These are phyloP conservation scores for Sinhomidia bicolor DNA, from an alignment of 2,888 invertebrate genomes.

Conservation along the genomic window DNA sequence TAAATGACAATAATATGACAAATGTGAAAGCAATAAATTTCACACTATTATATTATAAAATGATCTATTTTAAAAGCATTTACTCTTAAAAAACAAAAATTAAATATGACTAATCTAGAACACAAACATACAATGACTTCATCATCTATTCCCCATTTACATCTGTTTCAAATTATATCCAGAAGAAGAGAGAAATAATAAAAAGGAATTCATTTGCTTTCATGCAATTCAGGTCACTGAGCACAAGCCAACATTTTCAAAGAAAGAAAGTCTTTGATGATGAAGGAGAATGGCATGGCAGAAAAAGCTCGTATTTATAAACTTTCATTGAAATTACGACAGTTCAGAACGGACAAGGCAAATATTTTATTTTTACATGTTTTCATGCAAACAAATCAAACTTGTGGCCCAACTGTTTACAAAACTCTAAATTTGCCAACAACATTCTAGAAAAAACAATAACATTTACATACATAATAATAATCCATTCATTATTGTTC, in stretches of 20 bases:
- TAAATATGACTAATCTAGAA: constrained; percentile 16
- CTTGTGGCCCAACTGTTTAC: constrained; percentile 5
- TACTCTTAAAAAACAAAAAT: neutral
- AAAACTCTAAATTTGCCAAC: constrained; percentile 17
- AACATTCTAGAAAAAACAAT: constrained; percentile 31
- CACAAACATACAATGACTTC: neutral
- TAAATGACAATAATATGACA: constrained; percentile 40
- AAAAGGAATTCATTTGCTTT: neutral
- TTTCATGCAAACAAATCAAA: constrained; percentile 48
- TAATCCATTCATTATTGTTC: neutral
- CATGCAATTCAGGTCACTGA: constrained; percentile 51
- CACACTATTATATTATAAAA: constrained; percentile 2
- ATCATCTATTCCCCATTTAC: neutral
- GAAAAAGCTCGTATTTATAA: neutral
- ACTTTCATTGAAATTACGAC: neutral
- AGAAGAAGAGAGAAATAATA: constrained; percentile 14
- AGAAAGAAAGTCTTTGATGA: constrained; percentile 23
- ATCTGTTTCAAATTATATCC: constrained; percentile 35
- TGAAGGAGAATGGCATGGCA: neutral
- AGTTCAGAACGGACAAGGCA: neutral
- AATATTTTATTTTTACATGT: too few relatives aligned
- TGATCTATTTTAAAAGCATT: neutral
- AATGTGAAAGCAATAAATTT: constrained; percentile 33
- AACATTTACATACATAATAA: neutral
- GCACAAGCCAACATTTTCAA: constrained; percentile 29